phyloP scores from a whole-genome alignment of 2,888 invertebrate genomes.

The Lapara coniferarum region DNA sequence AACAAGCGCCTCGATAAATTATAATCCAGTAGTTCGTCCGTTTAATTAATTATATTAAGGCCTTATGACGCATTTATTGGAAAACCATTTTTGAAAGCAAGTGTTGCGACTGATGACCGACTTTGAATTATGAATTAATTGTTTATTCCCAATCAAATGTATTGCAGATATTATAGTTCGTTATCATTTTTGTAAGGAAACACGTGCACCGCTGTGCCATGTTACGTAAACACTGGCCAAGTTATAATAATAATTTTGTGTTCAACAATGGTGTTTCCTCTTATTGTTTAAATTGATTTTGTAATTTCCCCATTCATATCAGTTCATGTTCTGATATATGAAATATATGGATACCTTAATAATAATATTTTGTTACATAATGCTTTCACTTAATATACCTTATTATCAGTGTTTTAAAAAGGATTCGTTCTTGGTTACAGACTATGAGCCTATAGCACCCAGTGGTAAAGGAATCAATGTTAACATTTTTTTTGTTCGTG shows the following conservation, averaged over 20 bases:
- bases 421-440: no score
- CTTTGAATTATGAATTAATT: neutral
- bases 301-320: constrained; percentile 21
- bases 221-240: constrained; percentile 46
- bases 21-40: neutral
- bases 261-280: constrained; percentile 52
- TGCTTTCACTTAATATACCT: neutral
- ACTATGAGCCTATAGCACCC: no score
- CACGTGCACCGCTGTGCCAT: constrained; percentile 45
- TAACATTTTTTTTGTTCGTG: no score
- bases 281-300: constrained; percentile 26
- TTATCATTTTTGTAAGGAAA: constrained; percentile 46
- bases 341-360: neutral
- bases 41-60: neutral
- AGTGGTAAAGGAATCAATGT: no score
- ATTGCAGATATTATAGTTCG: constrained; percentile 34
- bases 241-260: constrained; percentile 55
- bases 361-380: neutral
- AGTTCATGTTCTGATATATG: neutral
- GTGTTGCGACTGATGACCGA: neutral
- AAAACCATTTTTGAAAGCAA: neutral
- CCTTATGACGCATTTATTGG: neutral
- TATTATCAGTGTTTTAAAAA: no score
- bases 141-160: neutral
- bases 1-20: constrained; percentile 3